Evolutionary conservation across 2,797 vertebrate genomes (phyloP).

Genomic region (Hapalemur alaotrensis): DNA sequence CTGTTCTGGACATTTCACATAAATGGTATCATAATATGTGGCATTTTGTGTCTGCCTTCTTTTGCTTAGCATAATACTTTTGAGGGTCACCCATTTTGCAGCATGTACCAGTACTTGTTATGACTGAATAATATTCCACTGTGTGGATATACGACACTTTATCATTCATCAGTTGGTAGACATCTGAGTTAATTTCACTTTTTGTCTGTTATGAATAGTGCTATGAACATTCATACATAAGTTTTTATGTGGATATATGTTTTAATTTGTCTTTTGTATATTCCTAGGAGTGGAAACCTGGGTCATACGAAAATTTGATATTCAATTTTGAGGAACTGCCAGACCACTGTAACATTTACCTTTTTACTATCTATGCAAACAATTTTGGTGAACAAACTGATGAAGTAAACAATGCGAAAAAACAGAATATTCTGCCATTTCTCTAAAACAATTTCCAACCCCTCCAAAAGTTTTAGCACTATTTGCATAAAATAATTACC

Average conservation of each 20-base stretch:
- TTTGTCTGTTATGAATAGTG: background rate
- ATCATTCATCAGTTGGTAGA: background rate
- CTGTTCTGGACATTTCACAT: background rate
- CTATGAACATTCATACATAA: background rate
- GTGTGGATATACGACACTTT: background rate
- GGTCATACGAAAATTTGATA: background rate
- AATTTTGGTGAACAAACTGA: constrained; percentile 1
- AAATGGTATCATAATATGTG: background rate
- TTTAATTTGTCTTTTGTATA: constrained; percentile 29
- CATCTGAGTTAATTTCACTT: background rate
- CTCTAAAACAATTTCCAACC: constrained; percentile 23
- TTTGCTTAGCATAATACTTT: background rate
- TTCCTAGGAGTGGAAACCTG: background rate
- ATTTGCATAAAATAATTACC: background rate
- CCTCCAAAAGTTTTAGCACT: background rate
- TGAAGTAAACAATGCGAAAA: background rate
- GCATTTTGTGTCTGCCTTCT: background rate
- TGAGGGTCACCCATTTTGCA: background rate
- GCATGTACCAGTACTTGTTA: background rate
- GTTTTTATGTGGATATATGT: background rate
- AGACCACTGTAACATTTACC: background rate
- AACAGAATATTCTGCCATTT: background rate
- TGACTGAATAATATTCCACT: background rate
- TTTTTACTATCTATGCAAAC: background rate
- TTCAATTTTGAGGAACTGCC: background rate